Percentiles rank a stretch among this genome's conserved stretches.
phyloP scores from a whole-genome alignment of 1,140 invertebrate species.

The Leptestheria dahalacensis region DNA sequence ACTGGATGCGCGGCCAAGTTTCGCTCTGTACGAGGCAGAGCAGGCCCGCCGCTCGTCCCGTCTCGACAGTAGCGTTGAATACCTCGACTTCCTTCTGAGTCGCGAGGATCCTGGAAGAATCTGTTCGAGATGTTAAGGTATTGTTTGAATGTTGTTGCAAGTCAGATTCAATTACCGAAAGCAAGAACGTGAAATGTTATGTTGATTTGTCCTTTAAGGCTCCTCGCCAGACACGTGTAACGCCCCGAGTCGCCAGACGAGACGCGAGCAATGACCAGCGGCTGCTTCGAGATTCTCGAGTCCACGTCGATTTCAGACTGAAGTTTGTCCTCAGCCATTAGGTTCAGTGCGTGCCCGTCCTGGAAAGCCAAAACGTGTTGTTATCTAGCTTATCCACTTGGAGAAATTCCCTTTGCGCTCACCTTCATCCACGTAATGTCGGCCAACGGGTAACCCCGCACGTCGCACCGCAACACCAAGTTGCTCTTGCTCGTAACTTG shows the following conservation, averaged over 20 bases:
- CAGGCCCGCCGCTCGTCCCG: constrained; percentile 10
- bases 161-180: background rate
- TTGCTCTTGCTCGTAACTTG: background rate
- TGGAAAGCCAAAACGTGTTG: background rate
- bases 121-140: background rate
- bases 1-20: constrained; percentile 14
- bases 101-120: background rate
- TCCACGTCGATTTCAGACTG: background rate
- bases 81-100: constrained; percentile 1
- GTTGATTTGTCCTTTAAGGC: background rate
- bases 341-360: background rate
- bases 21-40: constrained; percentile 14
- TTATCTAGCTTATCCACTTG: background rate
- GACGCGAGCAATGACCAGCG: background rate
- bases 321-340: background rate
- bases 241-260: background rate
- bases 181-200: background rate
- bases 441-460: constrained; percentile 14
- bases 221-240: constrained; percentile 1
- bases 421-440: constrained; percentile 17
- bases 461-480: constrained; percentile 14
- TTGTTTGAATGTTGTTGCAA: background rate
- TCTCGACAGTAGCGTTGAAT: constrained; percentile 14
- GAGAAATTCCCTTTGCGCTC: background rate
- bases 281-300: background rate